Evolutionary conservation across 92 coral and sea anemone species (phyloP), one percentile per base, ranked within the genome.

Genomic region (Actinernus sp.): DNA sequence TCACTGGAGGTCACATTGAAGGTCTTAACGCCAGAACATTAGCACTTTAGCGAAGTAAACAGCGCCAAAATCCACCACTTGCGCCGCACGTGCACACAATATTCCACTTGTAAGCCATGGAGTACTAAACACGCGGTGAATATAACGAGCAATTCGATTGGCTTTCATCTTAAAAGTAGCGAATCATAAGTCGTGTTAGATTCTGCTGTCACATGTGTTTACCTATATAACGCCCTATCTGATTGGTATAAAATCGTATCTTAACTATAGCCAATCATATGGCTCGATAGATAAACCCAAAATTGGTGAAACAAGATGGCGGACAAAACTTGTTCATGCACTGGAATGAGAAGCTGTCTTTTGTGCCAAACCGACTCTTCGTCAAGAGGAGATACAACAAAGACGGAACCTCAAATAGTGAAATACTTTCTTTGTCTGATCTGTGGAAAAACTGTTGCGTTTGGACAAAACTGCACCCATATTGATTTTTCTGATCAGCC

Each of bases 281-380:
- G 5, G 10, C 52, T 45, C 22, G 52, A 8, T 17, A 45, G 52
- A 45, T 6, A 34, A 14, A 6, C 14, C 14, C 6, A 6, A 6
- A 14, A 34, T 6, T 18, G 19, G 18, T 8, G 19, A 45, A 45
- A 45, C 83, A 93, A 90, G 13, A 94, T 94, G 98, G 94, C 97
- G 78, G 89, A 63, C 36, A 37, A 62, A 23, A 57, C 22, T 6
- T 92, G 97, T 71, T 86, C 75, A 12, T 94, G 98, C 37, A 63
- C 75, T 26, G 98, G 98, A 23, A 69, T 82, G 30, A 74, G 98
- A 27, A 79, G 88, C 57, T 94, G 98, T 67, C 80, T 90, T 64
- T 65, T 83, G 20, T 94, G 98, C 71, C 92, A 94, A 60, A 37
- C 67, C 17, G 47, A 78, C 17, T 41, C 12, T 31, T 46, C 21